Conservation (phyloP, 2,113 vertebrate genomes). For the Corapipo altera region DNA sequence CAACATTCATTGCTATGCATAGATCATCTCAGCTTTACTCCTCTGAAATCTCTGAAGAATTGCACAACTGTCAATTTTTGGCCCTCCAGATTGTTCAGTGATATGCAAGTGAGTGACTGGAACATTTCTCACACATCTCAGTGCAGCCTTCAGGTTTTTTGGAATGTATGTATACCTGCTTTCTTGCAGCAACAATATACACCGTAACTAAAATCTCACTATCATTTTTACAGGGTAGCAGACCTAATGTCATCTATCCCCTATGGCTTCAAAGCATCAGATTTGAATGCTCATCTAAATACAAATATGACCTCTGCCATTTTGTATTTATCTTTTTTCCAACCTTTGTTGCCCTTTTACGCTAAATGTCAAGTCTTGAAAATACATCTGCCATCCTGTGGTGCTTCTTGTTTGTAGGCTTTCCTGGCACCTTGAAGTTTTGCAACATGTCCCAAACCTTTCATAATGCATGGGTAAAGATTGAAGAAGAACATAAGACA, state of each 20-base stretch:
- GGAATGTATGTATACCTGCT: background rate
- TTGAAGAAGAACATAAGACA: background rate
- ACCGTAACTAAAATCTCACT: background rate
- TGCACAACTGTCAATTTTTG: background rate
- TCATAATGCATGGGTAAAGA: background rate
- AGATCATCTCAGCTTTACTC: background rate
- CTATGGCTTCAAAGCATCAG: background rate
- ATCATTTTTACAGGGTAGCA: background rate
- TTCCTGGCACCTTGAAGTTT: background rate
- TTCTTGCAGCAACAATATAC: background rate
- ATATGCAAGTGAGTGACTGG: background rate
- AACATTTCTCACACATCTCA: background rate
- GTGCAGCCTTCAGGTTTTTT: background rate
- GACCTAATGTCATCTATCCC: background rate
- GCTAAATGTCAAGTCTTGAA: background rate
- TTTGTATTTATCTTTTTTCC: background rate
- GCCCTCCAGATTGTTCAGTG: background rate
- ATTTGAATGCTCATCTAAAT: conserved; percentile 14
- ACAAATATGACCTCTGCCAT: background rate
- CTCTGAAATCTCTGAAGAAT: background rate
- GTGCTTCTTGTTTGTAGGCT: background rate
- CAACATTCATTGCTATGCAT: background rate
- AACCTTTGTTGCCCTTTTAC: background rate
- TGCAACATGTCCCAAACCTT: background rate
- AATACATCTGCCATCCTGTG: background rate